phyloP scores from a whole-genome alignment of 2,888 invertebrate genomes.

The Nipponacmea schrenckii region DNA sequence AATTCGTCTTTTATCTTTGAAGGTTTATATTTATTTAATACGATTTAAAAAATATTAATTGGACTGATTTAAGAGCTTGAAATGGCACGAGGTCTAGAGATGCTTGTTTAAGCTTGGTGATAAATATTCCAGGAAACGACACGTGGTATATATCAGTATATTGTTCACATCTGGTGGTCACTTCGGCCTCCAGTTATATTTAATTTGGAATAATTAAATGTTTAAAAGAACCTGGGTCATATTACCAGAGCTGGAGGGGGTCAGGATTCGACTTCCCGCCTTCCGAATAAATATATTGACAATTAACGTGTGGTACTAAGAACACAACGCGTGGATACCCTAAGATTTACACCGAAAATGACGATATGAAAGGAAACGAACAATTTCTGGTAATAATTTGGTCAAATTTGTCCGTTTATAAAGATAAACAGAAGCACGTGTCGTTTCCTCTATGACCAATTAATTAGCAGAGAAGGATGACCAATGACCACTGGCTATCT shows the following conservation, averaged over 20 bases:
- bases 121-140: neutral
- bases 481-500: too few species aligned
- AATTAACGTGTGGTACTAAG: neutral
- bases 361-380: neutral
- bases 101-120: neutral
- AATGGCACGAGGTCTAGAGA: too few species aligned
- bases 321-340: neutral
- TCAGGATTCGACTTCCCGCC: neutral
- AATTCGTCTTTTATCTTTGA: too few species aligned
- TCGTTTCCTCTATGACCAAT: neutral
- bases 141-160: neutral
- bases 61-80: too few species aligned
- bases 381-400: conserved; percentile 1
- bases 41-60: too few species aligned
- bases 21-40: too few species aligned
- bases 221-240: neutral
- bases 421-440: neutral
- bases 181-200: neutral
- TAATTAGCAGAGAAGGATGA: neutral
- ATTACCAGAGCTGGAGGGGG: neutral
- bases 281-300: neutral
- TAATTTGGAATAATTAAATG: conserved; percentile 6
- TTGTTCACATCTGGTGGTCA: neutral
- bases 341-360: neutral
- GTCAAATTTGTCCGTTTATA: neutral